phyloP scores from a whole-genome alignment of 1,140 invertebrate genomes.

The Aphaenogaster floridana region DNA sequence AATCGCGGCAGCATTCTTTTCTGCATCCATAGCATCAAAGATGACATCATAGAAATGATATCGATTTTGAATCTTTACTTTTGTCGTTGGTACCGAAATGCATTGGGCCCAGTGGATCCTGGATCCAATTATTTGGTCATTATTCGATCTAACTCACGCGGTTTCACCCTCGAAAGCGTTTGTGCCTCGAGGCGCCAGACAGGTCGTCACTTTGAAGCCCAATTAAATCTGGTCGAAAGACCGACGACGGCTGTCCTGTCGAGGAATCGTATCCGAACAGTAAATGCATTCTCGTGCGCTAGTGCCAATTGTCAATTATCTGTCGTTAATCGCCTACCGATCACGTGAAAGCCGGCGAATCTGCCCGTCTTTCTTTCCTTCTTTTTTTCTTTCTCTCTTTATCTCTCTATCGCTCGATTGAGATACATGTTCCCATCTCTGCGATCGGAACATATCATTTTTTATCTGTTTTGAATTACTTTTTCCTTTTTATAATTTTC shows the following conservation, averaged over 20 bases:
- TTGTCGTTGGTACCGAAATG: conserved; percentile 19
- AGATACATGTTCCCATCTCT: not conserved
- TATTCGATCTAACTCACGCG: conserved; percentile 42
- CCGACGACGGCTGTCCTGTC: conserved; percentile 27
- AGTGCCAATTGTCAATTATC: conserved; percentile 59
- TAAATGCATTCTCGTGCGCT: not conserved
- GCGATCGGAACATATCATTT: not conserved
- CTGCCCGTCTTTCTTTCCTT: not conserved
- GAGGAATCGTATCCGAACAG: not conserved
- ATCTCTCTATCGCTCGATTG: conserved; percentile 17
- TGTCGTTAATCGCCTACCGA: conserved; percentile 54
- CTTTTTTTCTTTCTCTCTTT: conserved; percentile 9
- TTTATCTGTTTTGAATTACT: not conserved
- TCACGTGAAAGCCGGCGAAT: conserved; percentile 3
- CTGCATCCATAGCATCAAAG: not conserved
- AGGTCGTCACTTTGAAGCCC: conserved; percentile 39
- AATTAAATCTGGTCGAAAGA: conserved; percentile 53
- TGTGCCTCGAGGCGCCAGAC: conserved; percentile 26
- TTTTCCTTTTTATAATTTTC: not conserved
- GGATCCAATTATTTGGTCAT: conserved; percentile 52
- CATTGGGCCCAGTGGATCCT: conserved; percentile 16
- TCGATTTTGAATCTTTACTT: conserved; percentile 16
- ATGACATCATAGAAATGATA: not conserved
- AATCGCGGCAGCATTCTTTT: not conserved
- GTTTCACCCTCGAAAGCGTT: conserved; percentile 21